Evolutionary conservation across 2,113 vertebrate species (phyloP), one percentile per base, ranked within the genome.

Genomic region (Chloropsis cyanopogon): DNA sequence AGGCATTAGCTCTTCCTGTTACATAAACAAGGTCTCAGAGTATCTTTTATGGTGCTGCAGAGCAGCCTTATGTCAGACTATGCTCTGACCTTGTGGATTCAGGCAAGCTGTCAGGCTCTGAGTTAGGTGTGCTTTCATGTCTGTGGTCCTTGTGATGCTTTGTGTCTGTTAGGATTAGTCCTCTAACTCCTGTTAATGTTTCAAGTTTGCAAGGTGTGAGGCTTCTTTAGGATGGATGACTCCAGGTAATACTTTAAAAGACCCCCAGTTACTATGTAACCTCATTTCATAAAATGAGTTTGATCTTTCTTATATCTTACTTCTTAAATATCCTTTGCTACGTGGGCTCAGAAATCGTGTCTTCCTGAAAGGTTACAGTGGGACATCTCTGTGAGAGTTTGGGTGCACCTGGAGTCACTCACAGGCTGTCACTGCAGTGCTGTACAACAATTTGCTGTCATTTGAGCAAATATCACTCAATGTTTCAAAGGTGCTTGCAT

Each of bases 361-460:
- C 44, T 78, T 72, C 42, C 35, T 39, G 26, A 77, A 47, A 7
- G 7, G 9, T 59, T 68, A 11, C 10, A 41, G 21, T 44, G 35
- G 12, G 81, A 46, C 6, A 18, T 31, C 35, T 29, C 2, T 1
- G 3, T 47, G 33, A 75, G 60, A 41, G 6, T n/a, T 49, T 41
- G 37, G 3, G 14, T 71, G 37, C 9, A 12, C 12, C 26, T 5
- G 1, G 33, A 59, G 29, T 80, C 22, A 22, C 59, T 87, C 0
- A 0, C 24, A 22, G 0, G 1, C 61, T 50, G 25, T 24, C 9
- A 0, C 18, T 46, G 41, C 81, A 46, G 23, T 21, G 12, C 37
- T 41, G 31, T 44, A 25, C 15, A 56, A 25, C 20, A 73, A 31
- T 53, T n/a, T 3, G 4, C 26, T 11, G 4, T 46, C 42, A 37